A percentile compares a stretch with the other conserved stretches of the same genome.
phyloP scores from a whole-genome alignment of 2,888 invertebrate species.

The Machimus rusticus region DNA sequence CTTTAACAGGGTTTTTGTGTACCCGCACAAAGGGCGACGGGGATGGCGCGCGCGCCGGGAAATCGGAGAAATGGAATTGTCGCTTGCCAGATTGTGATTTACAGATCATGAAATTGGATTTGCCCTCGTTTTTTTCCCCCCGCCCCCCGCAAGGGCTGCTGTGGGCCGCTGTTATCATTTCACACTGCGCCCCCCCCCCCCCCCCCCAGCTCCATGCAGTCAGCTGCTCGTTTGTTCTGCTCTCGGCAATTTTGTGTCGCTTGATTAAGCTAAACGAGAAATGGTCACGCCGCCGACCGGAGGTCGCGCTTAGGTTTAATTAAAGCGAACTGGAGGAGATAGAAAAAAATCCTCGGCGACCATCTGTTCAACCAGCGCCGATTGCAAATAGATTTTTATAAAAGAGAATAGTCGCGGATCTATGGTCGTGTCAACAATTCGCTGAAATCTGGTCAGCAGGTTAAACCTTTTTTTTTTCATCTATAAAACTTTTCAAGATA shows the following conservation, averaged over 20 bases:
- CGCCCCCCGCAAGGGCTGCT: background rate
- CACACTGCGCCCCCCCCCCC: no score
- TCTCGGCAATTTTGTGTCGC: background rate
- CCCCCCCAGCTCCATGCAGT: background rate
- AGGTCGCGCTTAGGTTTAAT: background rate
- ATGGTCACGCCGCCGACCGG: background rate
- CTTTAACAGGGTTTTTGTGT: slow-evolving; percentile 31
- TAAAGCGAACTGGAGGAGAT: background rate
- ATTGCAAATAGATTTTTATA: background rate
- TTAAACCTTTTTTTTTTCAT: background rate
- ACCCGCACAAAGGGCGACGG: no score
- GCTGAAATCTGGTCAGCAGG: background rate
- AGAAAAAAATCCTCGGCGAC: background rate
- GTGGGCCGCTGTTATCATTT: background rate
- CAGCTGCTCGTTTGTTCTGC: background rate
- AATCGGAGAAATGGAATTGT: slow-evolving; percentile 22
- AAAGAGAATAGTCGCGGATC: background rate
- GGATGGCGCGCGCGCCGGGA: background rate
- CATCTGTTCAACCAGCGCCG: background rate
- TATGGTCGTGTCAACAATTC: background rate
- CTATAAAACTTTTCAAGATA: background rate
- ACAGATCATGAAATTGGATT: slow-evolving; percentile 30
- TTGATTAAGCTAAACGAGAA: slow-evolving; percentile 8
- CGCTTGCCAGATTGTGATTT: slow-evolving; percentile 35
- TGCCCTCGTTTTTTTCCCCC: background rate